Evolutionary conservation across 2,888 invertebrate genomes (phyloP), one percentile per base, ranked within the genome.

Genomic region (Drosophila neotestacea): DNA sequence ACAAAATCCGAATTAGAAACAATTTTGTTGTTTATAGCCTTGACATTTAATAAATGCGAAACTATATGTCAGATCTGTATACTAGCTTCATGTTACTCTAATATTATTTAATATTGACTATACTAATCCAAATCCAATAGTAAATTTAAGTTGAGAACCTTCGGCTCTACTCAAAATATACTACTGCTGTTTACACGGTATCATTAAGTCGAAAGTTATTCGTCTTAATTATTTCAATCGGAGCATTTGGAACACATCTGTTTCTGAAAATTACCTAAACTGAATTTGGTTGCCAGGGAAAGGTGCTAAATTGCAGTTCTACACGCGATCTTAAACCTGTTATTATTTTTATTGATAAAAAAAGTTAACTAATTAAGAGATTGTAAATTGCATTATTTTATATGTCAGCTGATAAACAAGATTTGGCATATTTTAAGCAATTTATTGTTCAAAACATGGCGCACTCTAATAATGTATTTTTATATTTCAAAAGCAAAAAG

Each of bases 381-480:
- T 52, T 61, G 64, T 60, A 58, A 73, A 73, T 70, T 70, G 67
- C 56, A 63, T 48, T 55, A 32, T 61, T 71, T 28, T 63, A 47
- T 47, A 46, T 75, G 62, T 54, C 59, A 47, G 51, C 51, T 62
- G 61, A 67, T 73, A 36, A 59, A 69, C 51, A 50, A 44, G 28
- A 74, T 44, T 78, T 52, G 56, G 73, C 62, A 77, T 77, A 67
- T 54, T 16, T 73, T 48, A 58, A 42, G 36, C 42, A 61, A 64
- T 58, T 56, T 44, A 10, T 13, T 44, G 11, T 22, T 10, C 6
- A 4, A 52, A 44, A 7, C 9, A 44, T 11, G 10, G 27, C 27
- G 11, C 27, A n/a, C 22, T 54, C 5, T 7, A 16, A 54, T 34
- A 55, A 55, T 48, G 50, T 10, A 38, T 52, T 46, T n/a, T 10